Percentiles rank a stretch among this genome's conserved stretches.
Evolutionary conservation across 1,140 invertebrate genomes (phyloP).

Genomic region (Platorchestia sp.): DNA sequence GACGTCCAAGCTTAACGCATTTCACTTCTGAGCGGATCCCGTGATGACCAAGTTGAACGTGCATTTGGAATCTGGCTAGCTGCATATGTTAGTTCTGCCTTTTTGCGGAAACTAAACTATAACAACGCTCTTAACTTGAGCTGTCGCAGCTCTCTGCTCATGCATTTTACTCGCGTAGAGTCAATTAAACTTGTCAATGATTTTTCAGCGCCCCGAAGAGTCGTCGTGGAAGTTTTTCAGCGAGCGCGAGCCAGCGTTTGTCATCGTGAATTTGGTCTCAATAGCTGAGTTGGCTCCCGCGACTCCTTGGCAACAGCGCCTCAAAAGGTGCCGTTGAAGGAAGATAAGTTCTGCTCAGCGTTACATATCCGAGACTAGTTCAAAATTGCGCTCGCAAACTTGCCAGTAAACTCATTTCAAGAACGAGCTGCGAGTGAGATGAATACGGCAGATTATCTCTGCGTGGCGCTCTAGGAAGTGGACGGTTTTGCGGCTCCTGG

Average conservation of each 20-base stretch:
- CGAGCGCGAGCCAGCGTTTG: neutral
- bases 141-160: neutral
- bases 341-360: neutral
- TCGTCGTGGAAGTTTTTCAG: neutral
- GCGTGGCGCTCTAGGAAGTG: neutral
- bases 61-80: neutral
- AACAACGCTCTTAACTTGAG: neutral
- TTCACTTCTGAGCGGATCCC: neutral
- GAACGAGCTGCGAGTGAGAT: slow-evolving; percentile 1
- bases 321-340: neutral
- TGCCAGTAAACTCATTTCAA: slow-evolving; percentile 41
- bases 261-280: slow-evolving; percentile 7
- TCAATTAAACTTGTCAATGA: slow-evolving; percentile 1
- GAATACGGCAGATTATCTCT: neutral
- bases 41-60: neutral
- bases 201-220: neutral
- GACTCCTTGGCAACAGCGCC: slow-evolving; percentile 7
- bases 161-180: neutral
- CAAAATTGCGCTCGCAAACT: slow-evolving; percentile 7
- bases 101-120: neutral
- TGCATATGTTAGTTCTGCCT: neutral
- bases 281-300: neutral
- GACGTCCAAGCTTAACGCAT: neutral
- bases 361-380: neutral
- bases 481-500: neutral